Base-by-base conservation (phyloP, 2,888 invertebrate genomes). In the Drosophila lutescens region DNA sequence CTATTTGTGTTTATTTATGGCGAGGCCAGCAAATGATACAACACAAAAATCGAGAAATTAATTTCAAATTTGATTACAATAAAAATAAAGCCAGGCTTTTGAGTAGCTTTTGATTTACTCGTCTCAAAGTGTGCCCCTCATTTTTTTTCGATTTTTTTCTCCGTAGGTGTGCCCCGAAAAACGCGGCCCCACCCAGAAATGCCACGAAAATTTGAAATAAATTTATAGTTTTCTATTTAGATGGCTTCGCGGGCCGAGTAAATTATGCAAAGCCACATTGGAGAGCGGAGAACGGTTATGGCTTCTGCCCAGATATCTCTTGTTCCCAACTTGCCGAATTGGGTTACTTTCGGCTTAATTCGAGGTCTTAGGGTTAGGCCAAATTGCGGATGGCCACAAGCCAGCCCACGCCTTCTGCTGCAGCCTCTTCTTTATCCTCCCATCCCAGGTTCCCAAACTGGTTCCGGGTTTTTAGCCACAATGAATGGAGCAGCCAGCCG, bases 281-380 rank as follows among this genome's bases (percentile, higher is more conserved):
- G 6, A 26, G 26, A 26, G 2, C 55, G 53, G 54, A 50, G 69
- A 62, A 62, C 54, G 57, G 47, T 55, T 63, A 65, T 73, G 54
- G 57, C 51, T 43, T 73, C 47, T 58, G 54, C 61, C 20, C 13
- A 8, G 40, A 38, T 36, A 57, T 70, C 56, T 57, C 38, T 60
- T 62, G 79, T 74, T 74, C 68, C 74, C 40, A 12, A 32, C 47
- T 36, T 53, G 62, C 69, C 65, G 83, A 89, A 88, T 88, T 88
- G 77, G 89, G 89, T 90, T 89, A 89, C 89, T 83, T 89, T 90
- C 83, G 77, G 79, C 77, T 80, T 80, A 87, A 87, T 77, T 74
- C 77, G 65, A 75, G 79, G 79, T 86, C 86, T 89, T 79, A 55
- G 77, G 80, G 77, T 84, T 90, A 85, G 83, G 54, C 50, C 49